Base-by-base conservation (phyloP, 1,140 invertebrate species). In the Nephila pilipes region DNA sequence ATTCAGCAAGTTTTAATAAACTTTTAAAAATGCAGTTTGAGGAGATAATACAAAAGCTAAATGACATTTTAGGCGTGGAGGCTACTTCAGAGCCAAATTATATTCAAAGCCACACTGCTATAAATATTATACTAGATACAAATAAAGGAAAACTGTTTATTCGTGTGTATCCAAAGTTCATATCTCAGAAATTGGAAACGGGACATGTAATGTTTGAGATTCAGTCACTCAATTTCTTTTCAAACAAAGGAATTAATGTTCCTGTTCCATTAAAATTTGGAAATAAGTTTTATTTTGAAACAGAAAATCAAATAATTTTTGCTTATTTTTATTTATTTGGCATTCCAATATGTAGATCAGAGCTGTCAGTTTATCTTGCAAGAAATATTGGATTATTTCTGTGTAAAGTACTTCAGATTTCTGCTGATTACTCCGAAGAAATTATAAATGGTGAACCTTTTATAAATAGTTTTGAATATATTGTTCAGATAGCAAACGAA, bases 321-420 rank as follows among this genome's bases (percentile, higher is more conserved):
- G n/a, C 38, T n/a, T 83, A 83, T 83, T 83, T 83, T 55, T 83
- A 20, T 54, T 22, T 83, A n/a, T 18, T 18, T 83, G 80, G 80
- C 0, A n/a, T 22, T 4, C 80, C 80, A 55, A 83, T 83, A 22
- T 1, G n/a, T 20, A 29, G 16, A 46, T 57, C 80, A 54, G 80
- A 83, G 20, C 25, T 83, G n/a, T 83, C 80, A 54, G 46, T 83
- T 83, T 18, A n/a, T 25, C 20, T 83, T 2, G 80, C 80, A 8
- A 55, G 5, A 20, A 54, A 83, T 12, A 83, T 83, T 14, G 46
- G 80, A 18, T 20, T 18, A 55, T 83, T 54, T 55, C n/a, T 83
- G 25, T 6, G 2, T 57, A 25, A n/a, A 10, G 14, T 83, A n/a
- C 16, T 83, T 14, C 5, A 55, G 1, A 29, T 46, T n/a, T 83